Conservation (phyloP, 2,113 vertebrate genomes). For the Centropus bengalensis region DNA sequence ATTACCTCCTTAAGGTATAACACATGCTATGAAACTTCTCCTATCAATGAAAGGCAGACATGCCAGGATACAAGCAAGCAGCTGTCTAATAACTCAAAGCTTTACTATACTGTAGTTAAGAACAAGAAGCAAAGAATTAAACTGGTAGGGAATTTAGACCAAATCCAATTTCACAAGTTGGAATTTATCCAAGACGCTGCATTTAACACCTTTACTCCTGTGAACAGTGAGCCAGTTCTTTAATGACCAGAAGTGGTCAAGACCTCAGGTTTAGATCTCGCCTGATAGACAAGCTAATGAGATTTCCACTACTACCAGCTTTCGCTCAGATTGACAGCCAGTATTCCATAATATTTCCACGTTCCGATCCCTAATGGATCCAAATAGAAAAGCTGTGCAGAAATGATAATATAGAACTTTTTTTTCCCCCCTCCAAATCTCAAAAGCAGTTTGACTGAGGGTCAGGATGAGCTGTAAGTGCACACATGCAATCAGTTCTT, state of each 20-base stretch:
- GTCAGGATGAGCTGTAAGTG: neutral
- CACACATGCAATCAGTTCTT: neutral
- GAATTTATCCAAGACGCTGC: constrained; percentile 15
- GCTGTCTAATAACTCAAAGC: neutral
- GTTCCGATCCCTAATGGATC: neutral
- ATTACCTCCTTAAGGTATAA: neutral
- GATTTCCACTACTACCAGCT: neutral
- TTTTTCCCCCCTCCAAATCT: neutral
- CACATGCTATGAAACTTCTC: neutral
- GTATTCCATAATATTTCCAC: neutral
- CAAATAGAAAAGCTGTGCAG: constrained; percentile 11
- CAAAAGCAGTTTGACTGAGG: neutral
- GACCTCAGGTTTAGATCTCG: constrained; percentile 45
- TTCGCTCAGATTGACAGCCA: constrained; percentile 42
- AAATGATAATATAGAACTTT: neutral
- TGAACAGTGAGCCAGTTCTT: neutral
- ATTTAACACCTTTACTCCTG: constrained; percentile 51
- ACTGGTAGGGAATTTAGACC: constrained; percentile 11
- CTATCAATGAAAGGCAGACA: neutral
- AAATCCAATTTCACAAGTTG: constrained; percentile 37
- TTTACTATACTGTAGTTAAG: neutral
- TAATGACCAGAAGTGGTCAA: constrained; percentile 47
- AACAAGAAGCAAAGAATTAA: neutral
- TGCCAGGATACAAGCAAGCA: neutral
- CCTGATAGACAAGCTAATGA: constrained; percentile 41